These are phyloP conservation scores for Cataglyphis hispanica DNA, from an alignment of 1,140 invertebrate genomes.

Conservation along the genomic window DNA sequence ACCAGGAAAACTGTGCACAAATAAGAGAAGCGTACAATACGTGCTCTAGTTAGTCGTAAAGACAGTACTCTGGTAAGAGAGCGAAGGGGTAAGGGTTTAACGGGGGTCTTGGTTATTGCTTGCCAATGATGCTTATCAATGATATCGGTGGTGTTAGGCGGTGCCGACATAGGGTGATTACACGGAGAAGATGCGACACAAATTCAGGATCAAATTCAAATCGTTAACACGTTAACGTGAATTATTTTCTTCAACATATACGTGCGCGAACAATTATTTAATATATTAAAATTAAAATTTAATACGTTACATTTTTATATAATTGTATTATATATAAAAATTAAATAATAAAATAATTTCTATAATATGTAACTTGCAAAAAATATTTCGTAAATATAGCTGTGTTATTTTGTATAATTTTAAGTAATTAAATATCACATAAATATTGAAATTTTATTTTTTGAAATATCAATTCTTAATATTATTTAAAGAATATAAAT, in stretches of 20 bases:
- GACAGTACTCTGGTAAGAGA: conserved; percentile 70
- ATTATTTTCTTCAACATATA: conserved; percentile 22
- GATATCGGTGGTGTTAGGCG: conserved; percentile 55
- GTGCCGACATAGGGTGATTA: conserved; percentile 56
- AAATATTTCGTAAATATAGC: not conserved
- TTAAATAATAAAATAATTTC: conserved; percentile 6
- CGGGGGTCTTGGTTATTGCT: conserved; percentile 52
- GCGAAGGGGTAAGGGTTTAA: conserved; percentile 52
- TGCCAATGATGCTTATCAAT: conserved; percentile 15
- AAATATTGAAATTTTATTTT: not conserved
- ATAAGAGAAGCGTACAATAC: conserved; percentile 86
- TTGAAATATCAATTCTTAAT: not conserved
- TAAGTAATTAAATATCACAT: not conserved
- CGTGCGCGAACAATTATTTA: conserved; percentile 11
- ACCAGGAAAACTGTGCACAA: conserved; percentile 96
- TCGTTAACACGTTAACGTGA: conserved; percentile 20
- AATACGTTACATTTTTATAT: not conserved
- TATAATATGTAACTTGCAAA: conserved; percentile 4
- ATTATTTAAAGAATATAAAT: not conserved
- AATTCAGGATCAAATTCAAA: conserved; percentile 36
- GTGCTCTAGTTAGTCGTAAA: conserved; percentile 78
- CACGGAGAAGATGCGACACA: conserved; percentile 43
- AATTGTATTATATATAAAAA: not conserved
- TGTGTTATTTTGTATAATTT: too few species aligned
- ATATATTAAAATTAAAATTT: conserved; percentile 3